Percentiles rank a stretch among this genome's conserved stretches.
Evolutionary conservation across 1,140 invertebrate genomes (phyloP).

Genomic region (Mizuhopecten yessoensis): DNA sequence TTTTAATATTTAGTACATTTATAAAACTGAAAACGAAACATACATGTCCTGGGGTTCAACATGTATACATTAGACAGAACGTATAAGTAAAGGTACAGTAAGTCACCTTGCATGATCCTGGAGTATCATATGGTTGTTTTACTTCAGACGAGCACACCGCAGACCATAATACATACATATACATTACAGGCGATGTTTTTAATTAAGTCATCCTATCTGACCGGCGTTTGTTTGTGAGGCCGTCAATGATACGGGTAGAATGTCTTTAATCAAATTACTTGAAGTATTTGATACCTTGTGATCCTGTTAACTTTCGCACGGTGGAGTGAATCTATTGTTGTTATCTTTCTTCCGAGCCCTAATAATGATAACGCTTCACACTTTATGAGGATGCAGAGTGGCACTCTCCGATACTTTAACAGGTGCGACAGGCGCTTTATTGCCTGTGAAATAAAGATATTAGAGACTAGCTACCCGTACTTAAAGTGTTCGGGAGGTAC

Average conservation of each 20-base stretch:
- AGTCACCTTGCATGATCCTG: no score
- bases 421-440: constrained; percentile 4
- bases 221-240: background rate
- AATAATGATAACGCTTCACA: constrained; percentile 39
- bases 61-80: no score
- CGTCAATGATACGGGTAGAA: background rate
- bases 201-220: constrained; percentile 11
- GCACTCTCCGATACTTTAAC: background rate
- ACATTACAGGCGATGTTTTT: background rate
- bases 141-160: background rate
- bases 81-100: no score
- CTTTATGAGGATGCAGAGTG: constrained; percentile 29
- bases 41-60: no score
- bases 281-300: background rate
- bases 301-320: background rate
- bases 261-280: constrained; percentile 11
- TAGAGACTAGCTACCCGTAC: background rate
- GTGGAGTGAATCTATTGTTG: constrained; percentile 23
- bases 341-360: constrained; percentile 11
- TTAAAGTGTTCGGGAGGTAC: background rate
- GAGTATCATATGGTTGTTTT: background rate
- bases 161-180: background rate
- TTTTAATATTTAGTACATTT: no score
- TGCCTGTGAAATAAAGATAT: constrained; percentile 6
- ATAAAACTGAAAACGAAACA: no score